phyloP scores from a whole-genome alignment of 2,797 vertebrate genomes.

The Nannoperca obscura region DNA sequence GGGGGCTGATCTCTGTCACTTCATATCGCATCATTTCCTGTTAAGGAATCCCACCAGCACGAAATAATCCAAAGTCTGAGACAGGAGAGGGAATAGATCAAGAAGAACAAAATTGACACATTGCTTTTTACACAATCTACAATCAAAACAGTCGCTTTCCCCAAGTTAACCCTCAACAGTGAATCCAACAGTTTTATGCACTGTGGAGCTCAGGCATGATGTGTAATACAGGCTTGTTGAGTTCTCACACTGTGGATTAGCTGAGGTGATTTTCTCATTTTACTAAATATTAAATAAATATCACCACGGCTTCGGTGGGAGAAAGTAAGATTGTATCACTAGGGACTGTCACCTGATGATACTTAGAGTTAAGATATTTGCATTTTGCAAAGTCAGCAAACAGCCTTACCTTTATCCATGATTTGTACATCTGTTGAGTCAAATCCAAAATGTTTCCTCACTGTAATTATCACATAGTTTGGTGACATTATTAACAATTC shows the following conservation, averaged over 20 bases:
- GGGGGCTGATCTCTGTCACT: slow-evolving; percentile 48
- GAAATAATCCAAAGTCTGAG: slow-evolving; percentile 35
- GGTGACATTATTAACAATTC: too few relatives aligned
- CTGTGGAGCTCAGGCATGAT: neutral
- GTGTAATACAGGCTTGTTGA: neutral
- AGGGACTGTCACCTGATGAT: too few relatives aligned
- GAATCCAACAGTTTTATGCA: neutral
- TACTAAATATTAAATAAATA: neutral
- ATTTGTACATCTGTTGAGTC: neutral
- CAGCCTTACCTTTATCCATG: neutral
- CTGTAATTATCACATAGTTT: neutral
- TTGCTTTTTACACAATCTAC: slow-evolving; percentile 1
- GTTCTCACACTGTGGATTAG: neutral
- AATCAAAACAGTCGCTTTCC: neutral
- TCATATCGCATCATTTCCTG: slow-evolving; percentile 59
- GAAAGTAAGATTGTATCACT: too few relatives aligned
- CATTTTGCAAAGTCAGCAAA: neutral
- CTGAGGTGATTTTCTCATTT: neutral
- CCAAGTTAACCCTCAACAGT: neutral
- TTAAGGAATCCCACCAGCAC: slow-evolving; percentile 51
- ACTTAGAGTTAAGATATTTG: too few relatives aligned
- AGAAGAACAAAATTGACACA: neutral
- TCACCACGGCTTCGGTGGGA: neutral
- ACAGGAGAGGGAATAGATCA: slow-evolving; percentile 12
- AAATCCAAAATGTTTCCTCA: neutral